These are phyloP conservation scores for Brienomyrus longianalis DNA, from an alignment of 2,113 vertebrate species.

Conservation along the genomic window DNA sequence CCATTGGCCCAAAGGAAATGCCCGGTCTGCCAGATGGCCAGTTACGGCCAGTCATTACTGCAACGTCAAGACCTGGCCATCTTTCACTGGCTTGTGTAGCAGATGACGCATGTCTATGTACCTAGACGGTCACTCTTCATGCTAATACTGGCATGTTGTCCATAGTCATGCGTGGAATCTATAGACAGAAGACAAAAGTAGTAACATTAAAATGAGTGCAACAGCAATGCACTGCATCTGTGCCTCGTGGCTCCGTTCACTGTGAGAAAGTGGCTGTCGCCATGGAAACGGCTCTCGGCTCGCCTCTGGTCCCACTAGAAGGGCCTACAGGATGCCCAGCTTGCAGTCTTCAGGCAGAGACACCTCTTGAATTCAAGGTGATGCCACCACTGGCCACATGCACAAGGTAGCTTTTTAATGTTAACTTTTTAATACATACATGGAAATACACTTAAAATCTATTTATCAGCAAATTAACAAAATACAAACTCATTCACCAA, in stretches of 20 bases:
- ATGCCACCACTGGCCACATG: neutral
- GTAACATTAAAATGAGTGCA: neutral
- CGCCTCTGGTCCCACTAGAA: neutral
- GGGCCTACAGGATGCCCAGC: neutral
- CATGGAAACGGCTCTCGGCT: neutral
- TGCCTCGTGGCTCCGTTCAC: neutral
- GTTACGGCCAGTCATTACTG: too few relatives aligned
- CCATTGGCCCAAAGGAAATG: neutral
- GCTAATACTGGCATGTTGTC: neutral
- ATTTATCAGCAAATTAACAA: neutral
- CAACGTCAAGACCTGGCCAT: neutral
- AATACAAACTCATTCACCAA: neutral
- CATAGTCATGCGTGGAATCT: neutral
- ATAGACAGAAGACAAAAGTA: neutral
- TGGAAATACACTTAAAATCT: neutral
- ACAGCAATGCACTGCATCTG: neutral
- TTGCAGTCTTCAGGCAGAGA: neutral
- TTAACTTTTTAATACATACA: neutral
- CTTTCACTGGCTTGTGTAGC: neutral
- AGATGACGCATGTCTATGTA: neutral
- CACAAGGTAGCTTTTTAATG: neutral
- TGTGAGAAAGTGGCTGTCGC: neutral
- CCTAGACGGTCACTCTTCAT: neutral
- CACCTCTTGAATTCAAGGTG: neutral
- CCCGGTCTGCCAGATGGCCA: neutral